phyloP scores from a whole-genome alignment of 1,140 invertebrate species.

The Drosophila nebulosa region DNA sequence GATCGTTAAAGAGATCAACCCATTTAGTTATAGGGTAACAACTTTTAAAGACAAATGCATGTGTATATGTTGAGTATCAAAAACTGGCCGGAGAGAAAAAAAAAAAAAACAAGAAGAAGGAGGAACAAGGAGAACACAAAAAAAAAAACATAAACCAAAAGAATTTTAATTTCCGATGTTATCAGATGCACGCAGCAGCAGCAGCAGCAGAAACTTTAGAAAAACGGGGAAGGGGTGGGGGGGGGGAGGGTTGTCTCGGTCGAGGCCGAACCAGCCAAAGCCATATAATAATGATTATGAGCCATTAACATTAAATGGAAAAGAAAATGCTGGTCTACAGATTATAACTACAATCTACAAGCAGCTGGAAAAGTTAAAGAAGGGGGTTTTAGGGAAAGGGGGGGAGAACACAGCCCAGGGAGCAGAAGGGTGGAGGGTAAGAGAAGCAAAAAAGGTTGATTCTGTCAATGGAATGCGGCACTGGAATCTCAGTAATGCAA shows the following conservation, averaged over 20 bases:
- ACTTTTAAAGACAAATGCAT: conserved; percentile 29
- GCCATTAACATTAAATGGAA: conserved; percentile 80
- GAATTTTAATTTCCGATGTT: conserved; percentile 80
- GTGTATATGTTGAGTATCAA: conserved; percentile 23
- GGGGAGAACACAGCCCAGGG: no score
- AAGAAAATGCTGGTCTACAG: conserved; percentile 79
- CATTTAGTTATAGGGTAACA: conserved; percentile 30
- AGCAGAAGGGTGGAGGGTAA: not conserved
- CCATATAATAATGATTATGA: conserved; percentile 80
- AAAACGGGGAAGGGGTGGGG: conserved; percentile 19
- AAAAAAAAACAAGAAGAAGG: conserved; percentile 8
- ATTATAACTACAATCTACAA: conserved; percentile 55
- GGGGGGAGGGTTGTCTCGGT: conserved; percentile 24
- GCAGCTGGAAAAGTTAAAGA: conserved; percentile 3
- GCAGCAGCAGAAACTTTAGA: conserved; percentile 23
- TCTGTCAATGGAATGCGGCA: conserved; percentile 54
- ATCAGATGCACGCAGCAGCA: conserved; percentile 72
- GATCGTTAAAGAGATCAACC: conserved; percentile 10
- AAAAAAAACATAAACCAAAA: conserved; percentile 76
- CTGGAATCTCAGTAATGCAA: conserved; percentile 60
- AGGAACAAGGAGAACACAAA: conserved; percentile 14
- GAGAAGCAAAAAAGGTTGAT: conserved; percentile 18
- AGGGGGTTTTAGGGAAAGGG: conserved; percentile 9
- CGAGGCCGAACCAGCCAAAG: conserved; percentile 65
- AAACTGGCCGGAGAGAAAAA: conserved; percentile 26